Percentiles rank a stretch among this genome's conserved stretches.
Conservation (phyloP, 2,888 invertebrate species). For the Clivina fossor region DNA sequence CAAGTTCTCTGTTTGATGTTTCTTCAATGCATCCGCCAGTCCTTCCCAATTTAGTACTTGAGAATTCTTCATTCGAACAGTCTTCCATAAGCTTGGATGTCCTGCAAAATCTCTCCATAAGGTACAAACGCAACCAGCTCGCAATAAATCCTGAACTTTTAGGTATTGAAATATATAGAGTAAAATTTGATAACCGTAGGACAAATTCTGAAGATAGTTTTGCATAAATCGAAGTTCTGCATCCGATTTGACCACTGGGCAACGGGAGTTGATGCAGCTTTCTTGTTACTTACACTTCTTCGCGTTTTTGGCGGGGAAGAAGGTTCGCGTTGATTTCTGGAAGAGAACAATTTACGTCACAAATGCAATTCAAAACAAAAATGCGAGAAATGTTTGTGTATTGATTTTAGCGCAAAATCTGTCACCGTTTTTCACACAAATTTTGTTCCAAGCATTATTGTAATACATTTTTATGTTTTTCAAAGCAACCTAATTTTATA, state of each 20-base stretch:
- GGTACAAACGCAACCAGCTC: conserved; percentile 75
- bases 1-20: conserved; percentile 73
- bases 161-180: conserved; percentile 76
- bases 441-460: no score
- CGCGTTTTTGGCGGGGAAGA: conserved; percentile 16
- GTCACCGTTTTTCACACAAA: no score
- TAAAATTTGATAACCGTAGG: conserved; percentile 57
- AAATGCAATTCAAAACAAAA: no score
- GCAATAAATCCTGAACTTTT: conserved; percentile 75
- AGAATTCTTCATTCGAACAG: conserved; percentile 82
- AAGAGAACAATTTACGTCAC: conserved; percentile 24
- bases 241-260: conserved; percentile 14
- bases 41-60: conserved; percentile 79
- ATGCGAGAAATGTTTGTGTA: no score
- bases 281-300: conserved; percentile 1
- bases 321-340: conserved; percentile 18
- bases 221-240: conserved; percentile 48
- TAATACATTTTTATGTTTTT: no score
- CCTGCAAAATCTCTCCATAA: conserved; percentile 75
- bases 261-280: conserved; percentile 30
- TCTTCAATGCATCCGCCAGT: conserved; percentile 68
- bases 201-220: conserved; percentile 54
- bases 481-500: no score
- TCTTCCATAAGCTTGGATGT: conserved; percentile 74
- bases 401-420: no score